These are phyloP conservation scores for Chrosomus eos DNA, from an alignment of 2,797 vertebrate species.

Conservation along the genomic window DNA sequence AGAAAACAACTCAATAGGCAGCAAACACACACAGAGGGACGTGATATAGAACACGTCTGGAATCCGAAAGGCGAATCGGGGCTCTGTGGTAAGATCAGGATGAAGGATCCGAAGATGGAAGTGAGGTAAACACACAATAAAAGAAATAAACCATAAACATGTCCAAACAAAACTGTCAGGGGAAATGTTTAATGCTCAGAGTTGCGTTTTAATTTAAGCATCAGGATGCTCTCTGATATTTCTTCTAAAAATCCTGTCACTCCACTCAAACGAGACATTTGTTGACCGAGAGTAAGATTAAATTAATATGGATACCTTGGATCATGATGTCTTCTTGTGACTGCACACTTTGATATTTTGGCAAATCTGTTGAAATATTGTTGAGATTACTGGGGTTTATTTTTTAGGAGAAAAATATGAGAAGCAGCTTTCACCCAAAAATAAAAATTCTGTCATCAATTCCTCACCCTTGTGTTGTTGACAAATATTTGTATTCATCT, in stretches of 20 bases:
- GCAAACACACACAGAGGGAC: constrained; percentile 1
- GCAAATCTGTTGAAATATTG: background rate
- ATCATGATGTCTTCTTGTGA: background rate
- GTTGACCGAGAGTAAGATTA: background rate
- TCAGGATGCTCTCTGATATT: background rate
- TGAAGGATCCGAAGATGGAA: background rate
- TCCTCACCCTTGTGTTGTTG: background rate
- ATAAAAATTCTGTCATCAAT: background rate
- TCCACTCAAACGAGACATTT: background rate
- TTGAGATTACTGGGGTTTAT: background rate
- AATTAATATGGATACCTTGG: background rate
- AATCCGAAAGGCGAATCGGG: background rate
- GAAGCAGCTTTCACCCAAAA: background rate
- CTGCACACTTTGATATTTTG: background rate
- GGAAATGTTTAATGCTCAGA: background rate
- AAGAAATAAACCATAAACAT: background rate
- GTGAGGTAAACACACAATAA: background rate
- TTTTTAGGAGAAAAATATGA: background rate
- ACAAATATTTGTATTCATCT: background rate
- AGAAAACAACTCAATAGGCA: constrained; percentile 27
- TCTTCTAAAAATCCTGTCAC: background rate
- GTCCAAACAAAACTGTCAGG: background rate
- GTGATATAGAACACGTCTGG: background rate
- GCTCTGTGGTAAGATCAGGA: constrained; percentile 3
- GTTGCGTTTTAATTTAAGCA: background rate